phyloP scores from a whole-genome alignment of 2,113 vertebrate genomes.

The Cyanoliseus patagonus region DNA sequence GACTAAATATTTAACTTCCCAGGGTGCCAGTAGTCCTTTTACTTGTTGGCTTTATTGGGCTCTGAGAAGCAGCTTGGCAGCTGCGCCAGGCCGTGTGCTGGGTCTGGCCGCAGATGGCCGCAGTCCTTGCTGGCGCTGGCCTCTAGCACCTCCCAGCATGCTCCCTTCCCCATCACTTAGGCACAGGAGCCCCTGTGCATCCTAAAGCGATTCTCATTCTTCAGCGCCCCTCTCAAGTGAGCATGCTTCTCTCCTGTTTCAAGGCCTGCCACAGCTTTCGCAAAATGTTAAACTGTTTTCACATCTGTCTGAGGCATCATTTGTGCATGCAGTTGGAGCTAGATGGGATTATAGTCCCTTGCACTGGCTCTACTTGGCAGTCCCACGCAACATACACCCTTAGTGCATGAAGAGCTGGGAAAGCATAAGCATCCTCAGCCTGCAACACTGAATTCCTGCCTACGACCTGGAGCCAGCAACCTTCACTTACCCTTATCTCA shows the following conservation, averaged over 20 bases:
- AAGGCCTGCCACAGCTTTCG: background rate
- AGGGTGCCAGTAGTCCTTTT: fast-evolving
- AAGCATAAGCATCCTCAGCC: background rate
- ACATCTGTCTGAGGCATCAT: background rate
- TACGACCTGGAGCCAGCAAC: background rate
- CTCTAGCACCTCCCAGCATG: background rate
- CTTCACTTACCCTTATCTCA: background rate
- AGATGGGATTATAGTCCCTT: background rate
- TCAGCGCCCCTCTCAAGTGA: fast-evolving
- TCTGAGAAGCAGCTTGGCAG: background rate
- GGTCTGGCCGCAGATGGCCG: background rate
- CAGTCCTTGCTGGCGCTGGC: background rate
- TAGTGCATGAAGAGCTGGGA: background rate
- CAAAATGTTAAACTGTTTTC: background rate
- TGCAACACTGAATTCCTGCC: background rate
- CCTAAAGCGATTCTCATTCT: background rate
- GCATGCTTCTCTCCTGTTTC: background rate
- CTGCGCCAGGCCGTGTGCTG: background rate
- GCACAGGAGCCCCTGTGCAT: background rate
- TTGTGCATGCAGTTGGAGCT: background rate
- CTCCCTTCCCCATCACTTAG: background rate
- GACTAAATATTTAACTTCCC: background rate
- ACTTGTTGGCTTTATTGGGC: background rate
- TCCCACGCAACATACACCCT: background rate
- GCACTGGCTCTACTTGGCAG: background rate